Percentiles rank a stretch among this genome's conserved stretches.
Conservation (phyloP, 1,140 invertebrate species). For the Penaeus indicus region DNA sequence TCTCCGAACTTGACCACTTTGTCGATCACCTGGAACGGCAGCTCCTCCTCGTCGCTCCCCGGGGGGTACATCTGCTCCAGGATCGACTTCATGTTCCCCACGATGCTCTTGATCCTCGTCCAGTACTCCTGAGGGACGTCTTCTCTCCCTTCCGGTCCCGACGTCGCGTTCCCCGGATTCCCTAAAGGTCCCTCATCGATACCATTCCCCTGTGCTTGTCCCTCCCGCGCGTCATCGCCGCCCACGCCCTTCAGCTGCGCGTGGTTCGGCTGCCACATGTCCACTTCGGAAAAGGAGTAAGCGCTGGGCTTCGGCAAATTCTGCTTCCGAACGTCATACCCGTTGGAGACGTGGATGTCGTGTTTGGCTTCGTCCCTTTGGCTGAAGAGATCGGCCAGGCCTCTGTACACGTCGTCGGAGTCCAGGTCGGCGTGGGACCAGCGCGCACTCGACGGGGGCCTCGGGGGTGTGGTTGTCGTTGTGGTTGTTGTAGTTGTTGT, state of each 20-base stretch:
- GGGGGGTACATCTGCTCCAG: constrained; percentile 53
- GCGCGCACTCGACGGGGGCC: too few species aligned
- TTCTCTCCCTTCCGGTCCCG: not conserved
- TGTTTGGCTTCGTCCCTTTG: not conserved
- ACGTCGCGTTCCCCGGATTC: not conserved
- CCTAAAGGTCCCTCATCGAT: not conserved
- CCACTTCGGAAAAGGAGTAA: not conserved
- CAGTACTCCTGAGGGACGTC: constrained; percentile 40
- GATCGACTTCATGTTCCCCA: constrained; percentile 57
- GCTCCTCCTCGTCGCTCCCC: constrained; percentile 7
- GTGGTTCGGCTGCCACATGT: not conserved
- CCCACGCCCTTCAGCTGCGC: not conserved
- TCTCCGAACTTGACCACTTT: constrained; percentile 38
- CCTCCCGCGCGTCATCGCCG: not conserved
- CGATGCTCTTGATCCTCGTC: constrained; percentile 48
- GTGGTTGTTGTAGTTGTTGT: not conserved
- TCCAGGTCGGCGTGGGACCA: too few species aligned
- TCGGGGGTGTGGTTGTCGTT: not conserved
- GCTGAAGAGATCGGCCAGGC: not conserved
- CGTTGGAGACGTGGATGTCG: not conserved
- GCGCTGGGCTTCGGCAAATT: not conserved
- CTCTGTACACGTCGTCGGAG: not conserved
- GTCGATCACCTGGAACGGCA: constrained; percentile 28
- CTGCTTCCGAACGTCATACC: not conserved
- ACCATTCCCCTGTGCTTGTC: not conserved